Evolutionary conservation across 1,140 invertebrate species (phyloP), one percentile per base, ranked within the genome.

Genomic region (Drosophila auraria): DNA sequence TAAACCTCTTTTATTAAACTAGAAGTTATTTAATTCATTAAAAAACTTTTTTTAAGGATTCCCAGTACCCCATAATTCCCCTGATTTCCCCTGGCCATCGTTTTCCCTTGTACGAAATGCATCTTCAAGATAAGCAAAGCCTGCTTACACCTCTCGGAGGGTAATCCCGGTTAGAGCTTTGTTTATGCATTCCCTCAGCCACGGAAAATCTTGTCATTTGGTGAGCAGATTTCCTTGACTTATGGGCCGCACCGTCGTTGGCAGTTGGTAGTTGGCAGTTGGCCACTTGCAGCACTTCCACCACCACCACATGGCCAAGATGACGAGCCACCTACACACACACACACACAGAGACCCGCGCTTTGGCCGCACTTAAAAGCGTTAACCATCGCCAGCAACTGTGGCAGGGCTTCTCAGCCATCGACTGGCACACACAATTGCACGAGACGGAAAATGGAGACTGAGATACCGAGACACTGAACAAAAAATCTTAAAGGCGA

Each of bases 191-290:
- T 75, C 62, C 44, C 38, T 44, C 23, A 51, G 60, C 47, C 47
- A 33, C 50, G 75, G 44, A 59, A 78, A 70, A 70, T 69, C 57
- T 78, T 62, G 74, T 47, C 74, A 70, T 69, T 78, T 56, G 65
- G 27, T 62, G 30, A 53, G 50, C 25, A 78, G 75, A 78, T 78
- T 78, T 78, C 75, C 74, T 78, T 78, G 75, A 78, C 75, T 78
- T 78, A 78, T 70, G 44, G 73, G 44, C 61, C 49, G 20, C 4
- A 51, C 59, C 47, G 33, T 6, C 60, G 38, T 11, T 66, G 61
- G 49, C 36, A 51, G 23, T 71, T 71, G 59, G 27, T 47, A 53
- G 50, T 53, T 53, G 50, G 51, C 59, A 30, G 61, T 65, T 51
- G 36, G 66, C 74, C 54, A 44, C 58, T 66, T 66, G 27, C 64